Base-by-base conservation (phyloP, 1,140 invertebrate species). In the Euura saliciscinereae region DNA sequence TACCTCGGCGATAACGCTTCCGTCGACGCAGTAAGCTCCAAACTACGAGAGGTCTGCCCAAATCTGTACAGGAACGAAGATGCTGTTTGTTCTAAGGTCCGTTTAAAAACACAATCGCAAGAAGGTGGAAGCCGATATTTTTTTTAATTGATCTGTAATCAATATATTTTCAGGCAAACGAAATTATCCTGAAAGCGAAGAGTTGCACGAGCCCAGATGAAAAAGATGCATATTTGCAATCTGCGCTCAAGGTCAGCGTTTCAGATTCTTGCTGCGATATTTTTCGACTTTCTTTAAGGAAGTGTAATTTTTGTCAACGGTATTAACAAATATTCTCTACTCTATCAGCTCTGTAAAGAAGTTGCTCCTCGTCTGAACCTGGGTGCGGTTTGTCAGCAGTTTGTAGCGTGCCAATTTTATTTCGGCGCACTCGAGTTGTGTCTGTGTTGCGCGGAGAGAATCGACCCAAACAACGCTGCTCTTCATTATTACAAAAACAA, bases 1-100 rank as follows among this genome's bases (percentile, higher is more conserved):
- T 99, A 99, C 86, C 89, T 99, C 1, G 94, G 94, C 71, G 98
- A 99, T 84, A 97, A 98, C 86, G 96, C 98, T 0, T 96, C 95
- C 3, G 96, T 98, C 1, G 96, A 98, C 85, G 92, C 94, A 0
- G 96, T 99, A 46, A 98, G 96, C 74, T 87, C 89, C 13, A 94
- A 94, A 84, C 87, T 99, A n/a, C 89, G 97, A 68, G 93, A 98
- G 82, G 90, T 97, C 0, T 99, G 98, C 84, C 98, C 98, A 0
- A 95, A 94, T 78, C 89, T 99, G 1, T 99, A 98, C 81, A 94
- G 94, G 78, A 93, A 93, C 79, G 98, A 99, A 89, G 98, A 99
- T 89, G 98, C 97, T 13, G 94, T 96, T 45, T 97, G 95, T 85
- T 93, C 97, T 28, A 96, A 98, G 90, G 94, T 95, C 88, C 82